These are phyloP conservation scores for Rhagoletis pomonella DNA, from an alignment of 1,140 invertebrate genomes.

Conservation along the genomic window DNA sequence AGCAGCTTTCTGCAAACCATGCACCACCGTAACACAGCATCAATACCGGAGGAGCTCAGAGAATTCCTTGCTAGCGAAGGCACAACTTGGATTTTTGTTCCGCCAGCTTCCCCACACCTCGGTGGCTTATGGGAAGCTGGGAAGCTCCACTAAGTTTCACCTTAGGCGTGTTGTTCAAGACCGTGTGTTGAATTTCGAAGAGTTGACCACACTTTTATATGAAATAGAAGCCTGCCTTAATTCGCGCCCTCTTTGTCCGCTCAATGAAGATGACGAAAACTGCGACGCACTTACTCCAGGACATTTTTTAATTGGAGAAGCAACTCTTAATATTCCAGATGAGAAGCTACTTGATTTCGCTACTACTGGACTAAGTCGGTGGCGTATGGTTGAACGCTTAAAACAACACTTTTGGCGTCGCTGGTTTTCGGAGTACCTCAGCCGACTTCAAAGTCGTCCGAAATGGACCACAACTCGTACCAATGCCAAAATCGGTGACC, in stretches of 20 bases:
- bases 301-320: neutral
- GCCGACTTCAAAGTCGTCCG: conserved; percentile 25
- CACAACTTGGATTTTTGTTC: conserved; percentile 39
- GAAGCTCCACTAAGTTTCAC: conserved; percentile 16
- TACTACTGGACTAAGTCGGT: neutral
- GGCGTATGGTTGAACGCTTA: neutral
- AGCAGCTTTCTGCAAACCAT: neutral
- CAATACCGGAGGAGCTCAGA: neutral
- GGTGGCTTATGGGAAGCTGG: conserved; percentile 39
- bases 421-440: neutral
- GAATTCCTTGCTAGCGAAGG: neutral
- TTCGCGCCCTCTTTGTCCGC: neutral
- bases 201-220: neutral
- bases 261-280: neutral
- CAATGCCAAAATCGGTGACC: conserved; percentile 9
- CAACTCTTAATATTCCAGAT: neutral
- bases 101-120: conserved; percentile 31
- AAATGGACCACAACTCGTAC: neutral
- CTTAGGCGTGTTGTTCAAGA: neutral
- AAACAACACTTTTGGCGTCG: conserved; percentile 44
- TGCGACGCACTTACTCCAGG: too few relatives aligned
- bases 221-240: conserved; percentile 24
- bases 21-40: neutral
- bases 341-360: neutral
- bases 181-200: neutral